Conservation (phyloP, 1,140 invertebrate genomes). For the Mamestra configurata region DNA sequence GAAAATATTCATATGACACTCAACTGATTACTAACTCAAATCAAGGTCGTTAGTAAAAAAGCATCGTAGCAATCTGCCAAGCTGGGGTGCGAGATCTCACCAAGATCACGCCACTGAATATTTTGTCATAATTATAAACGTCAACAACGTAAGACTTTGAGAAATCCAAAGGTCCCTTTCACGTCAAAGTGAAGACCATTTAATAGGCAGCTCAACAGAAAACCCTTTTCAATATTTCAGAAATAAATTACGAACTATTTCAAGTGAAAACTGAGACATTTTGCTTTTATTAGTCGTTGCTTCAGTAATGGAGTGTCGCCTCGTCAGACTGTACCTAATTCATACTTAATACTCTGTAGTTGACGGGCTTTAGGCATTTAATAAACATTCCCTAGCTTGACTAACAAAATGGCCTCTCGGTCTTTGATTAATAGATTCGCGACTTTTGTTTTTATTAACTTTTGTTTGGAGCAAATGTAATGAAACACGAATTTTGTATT, state of each 20-base stretch:
- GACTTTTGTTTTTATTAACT: background rate
- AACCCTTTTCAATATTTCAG: slow-evolving; percentile 16
- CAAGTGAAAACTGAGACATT: slow-evolving; percentile 14
- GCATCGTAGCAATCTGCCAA: background rate
- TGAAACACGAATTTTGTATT: background rate
- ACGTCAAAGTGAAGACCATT: background rate
- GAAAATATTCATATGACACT: too few species aligned
- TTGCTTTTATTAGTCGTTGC: slow-evolving; percentile 8
- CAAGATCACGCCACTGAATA: background rate
- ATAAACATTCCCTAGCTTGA: background rate
- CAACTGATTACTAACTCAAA: too few species aligned
- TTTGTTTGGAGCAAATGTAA: background rate
- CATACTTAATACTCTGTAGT: slow-evolving; percentile 30
- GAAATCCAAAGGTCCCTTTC: background rate
- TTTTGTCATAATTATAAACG: slow-evolving; percentile 2
- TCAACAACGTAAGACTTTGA: background rate
- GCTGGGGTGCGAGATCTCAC: background rate
- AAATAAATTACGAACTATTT: slow-evolving; percentile 15
- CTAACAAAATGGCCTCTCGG: slow-evolving; percentile 7
- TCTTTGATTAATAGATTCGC: slow-evolving; percentile 14
- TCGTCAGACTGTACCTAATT: background rate
- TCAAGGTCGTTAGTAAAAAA: too few species aligned
- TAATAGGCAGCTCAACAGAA: background rate
- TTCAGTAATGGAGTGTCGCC: slow-evolving; percentile 7
- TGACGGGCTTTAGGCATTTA: slow-evolving; percentile 15